Base-by-base conservation (phyloP, 2,888 invertebrate species). In the Nomada fucata region DNA sequence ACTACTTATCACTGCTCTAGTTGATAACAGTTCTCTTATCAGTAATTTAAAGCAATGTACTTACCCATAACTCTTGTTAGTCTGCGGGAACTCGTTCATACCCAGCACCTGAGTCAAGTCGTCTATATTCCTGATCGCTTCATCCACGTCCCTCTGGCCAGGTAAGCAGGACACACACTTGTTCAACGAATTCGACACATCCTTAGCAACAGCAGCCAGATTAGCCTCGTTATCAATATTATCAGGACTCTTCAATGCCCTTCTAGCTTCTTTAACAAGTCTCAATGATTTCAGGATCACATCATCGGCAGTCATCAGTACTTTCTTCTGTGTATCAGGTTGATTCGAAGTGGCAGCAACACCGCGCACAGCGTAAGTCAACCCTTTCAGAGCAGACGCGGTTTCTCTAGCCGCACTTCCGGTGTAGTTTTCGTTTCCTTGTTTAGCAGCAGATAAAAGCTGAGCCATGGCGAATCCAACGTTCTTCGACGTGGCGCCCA, bases 81-180 rank as follows among this genome's bases (percentile, higher is more conserved):
- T 96, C 0, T 95, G 95, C 5, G 98, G 98, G 94, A 97, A 97
- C 91, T 97, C 96, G 57, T 96, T 96, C 93, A 95, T 95, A 85
- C 96, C 96, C 26, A 98, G 95, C 15, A 96, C 95, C 88, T 97
- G 96, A 67, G 96, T 95, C 60, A 97, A 95, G 89, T 97, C 96
- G 80, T 96, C 96, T 86, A 99, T 98, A 89, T 96, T 96, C 83
- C 96, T 96, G 88, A 98, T 96, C 0, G 98, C 98, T 26, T 96
- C 96, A 92, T 99, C 99, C n/a, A 99, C 97, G 92, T 99, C 98
- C 72, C 97, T 96, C 93, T 99, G 98, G 0, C 98, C 98, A 0
- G 99, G 99, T 60, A 99, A 95, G 84, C 98, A 97, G 86, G 97
- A 97, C 71, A 99, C 96, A 86, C 96, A 96, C 85, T 95, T 95